Percentiles rank a stretch among this genome's conserved stretches.
Evolutionary conservation across 1,140 invertebrate species (phyloP).

Genomic region (Adoxophyes honmai): DNA sequence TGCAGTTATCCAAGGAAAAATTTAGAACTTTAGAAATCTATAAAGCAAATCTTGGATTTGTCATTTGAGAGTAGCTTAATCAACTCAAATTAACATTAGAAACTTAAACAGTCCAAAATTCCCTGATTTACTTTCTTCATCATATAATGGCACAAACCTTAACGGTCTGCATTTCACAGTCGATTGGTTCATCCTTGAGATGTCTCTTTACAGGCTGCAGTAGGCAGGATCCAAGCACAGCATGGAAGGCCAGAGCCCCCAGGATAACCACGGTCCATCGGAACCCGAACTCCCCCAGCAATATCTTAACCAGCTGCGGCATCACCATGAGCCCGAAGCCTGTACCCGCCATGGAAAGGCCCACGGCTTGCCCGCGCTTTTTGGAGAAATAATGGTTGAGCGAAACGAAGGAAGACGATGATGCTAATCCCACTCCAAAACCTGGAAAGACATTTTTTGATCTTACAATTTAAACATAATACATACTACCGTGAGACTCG

Average conservation of each 20-base stretch:
- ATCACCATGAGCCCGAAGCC: slow-evolving; percentile 86
- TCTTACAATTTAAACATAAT: too few species aligned
- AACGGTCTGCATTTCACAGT: slow-evolving; percentile 77
- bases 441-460: too few species aligned
- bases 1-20: too few species aligned
- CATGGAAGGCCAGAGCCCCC: slow-evolving; percentile 82
- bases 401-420: slow-evolving; percentile 84
- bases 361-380: slow-evolving; percentile 85
- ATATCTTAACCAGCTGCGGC: slow-evolving; percentile 82
- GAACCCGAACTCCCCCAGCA: slow-evolving; percentile 80
- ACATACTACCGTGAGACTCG: too few species aligned
- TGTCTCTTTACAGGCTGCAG: slow-evolving; percentile 83
- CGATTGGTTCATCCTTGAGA: slow-evolving; percentile 78
- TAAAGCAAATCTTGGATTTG: too few species aligned
- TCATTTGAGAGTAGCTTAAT: too few species aligned
- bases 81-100: too few species aligned
- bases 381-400: slow-evolving; percentile 86
- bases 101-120: too few species aligned
- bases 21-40: too few species aligned
- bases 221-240: slow-evolving; percentile 81
- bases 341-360: slow-evolving; percentile 86
- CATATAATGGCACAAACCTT: slow-evolving; percentile 40
- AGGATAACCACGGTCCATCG: slow-evolving; percentile 82
- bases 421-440: slow-evolving; percentile 83
- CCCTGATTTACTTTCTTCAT: not conserved